Base-by-base conservation (phyloP, 1,140 invertebrate species). In the Lasioglossum albipes region DNA sequence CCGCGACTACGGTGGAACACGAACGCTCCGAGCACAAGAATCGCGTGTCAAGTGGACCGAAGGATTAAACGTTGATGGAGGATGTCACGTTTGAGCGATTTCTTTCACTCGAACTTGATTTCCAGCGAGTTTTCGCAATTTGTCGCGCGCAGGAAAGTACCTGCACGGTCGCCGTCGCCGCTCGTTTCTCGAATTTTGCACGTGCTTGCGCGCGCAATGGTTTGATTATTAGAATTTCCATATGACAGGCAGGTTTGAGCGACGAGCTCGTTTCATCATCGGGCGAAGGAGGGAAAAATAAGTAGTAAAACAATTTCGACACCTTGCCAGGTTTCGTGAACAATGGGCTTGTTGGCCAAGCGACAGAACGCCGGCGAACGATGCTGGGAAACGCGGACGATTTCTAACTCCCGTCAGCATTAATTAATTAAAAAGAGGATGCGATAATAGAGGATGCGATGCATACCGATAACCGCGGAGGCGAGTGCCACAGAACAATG, bases 401-500 rank as follows among this genome's bases (percentile, higher is more conserved):
- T 79, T 65, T 75, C 77, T n/a, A 49, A 42, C 27, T 16, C 31
- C 27, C 59, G n/a, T 41, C 4, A 2, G 71, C n/a, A 66, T 65
- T 36, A 74, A 73, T 79, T 79, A 74, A 79, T 79, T 79, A 79
- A 75, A 75, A 75, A 20, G 62, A 74, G 77, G 77, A 79, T 79
- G 62, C 73, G 57, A 59, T 59, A 59, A 59, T 59, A n/a, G 57
- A 59, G 57, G 57, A 59, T 59, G 57, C n/a, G 57, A 59, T 79
- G 62, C 77, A 18, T n/a, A 31, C 18, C 20, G 42, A 71, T 62
- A 27, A 22, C 20, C 42, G 31, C 20, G 45, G 54, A 54, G 20
- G 13, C 45, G 59, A n/a, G 20, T 45, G 41, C 27, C 31, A 13
- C n/a, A 6, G 54, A 18, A 36, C 59, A 31, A 57, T 42, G 12